Conservation (phyloP, 2,113 vertebrate species). For the Epinephelus cyanopodus region DNA sequence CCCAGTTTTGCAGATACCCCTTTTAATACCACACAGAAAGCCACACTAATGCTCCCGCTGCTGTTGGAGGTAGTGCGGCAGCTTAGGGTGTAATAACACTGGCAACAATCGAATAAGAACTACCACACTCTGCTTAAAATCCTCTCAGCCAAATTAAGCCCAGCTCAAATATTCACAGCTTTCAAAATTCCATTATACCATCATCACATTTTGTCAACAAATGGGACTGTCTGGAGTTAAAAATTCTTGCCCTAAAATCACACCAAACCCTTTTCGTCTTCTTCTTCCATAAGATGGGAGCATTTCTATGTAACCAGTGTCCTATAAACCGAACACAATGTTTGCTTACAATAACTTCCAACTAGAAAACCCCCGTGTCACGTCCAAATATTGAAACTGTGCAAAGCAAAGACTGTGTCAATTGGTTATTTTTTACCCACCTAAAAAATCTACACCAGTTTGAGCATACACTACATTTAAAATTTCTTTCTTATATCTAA, state of each 20-base stretch:
- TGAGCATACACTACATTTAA: no score
- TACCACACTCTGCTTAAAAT: constrained; percentile 35
- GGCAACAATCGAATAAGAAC: constrained; percentile 51
- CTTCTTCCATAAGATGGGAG: no score
- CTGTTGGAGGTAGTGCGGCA: constrained; percentile 31
- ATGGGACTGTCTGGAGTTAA: neutral
- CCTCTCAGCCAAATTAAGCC: constrained; percentile 42
- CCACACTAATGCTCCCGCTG: constrained; percentile 42
- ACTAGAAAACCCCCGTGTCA: no score
- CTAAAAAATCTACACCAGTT: no score
- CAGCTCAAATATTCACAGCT: constrained; percentile 47
- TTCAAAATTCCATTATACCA: constrained; percentile 27
- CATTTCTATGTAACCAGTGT: no score
- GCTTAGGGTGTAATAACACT: constrained; percentile 49
- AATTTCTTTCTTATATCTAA: no score
- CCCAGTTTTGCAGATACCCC: constrained; percentile 30
- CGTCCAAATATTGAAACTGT: no score
- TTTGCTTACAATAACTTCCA: no score
- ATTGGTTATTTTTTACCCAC: no score
- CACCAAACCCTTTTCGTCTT: neutral
- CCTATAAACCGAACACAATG: no score
- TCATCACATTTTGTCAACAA: constrained; percentile 18
- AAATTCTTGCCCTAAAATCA: neutral
- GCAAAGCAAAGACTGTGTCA: no score
- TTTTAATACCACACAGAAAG: constrained; percentile 47